Evolutionary conservation across 2,888 invertebrate species (phyloP).

Genomic region (Ferdinandea cuprea): DNA sequence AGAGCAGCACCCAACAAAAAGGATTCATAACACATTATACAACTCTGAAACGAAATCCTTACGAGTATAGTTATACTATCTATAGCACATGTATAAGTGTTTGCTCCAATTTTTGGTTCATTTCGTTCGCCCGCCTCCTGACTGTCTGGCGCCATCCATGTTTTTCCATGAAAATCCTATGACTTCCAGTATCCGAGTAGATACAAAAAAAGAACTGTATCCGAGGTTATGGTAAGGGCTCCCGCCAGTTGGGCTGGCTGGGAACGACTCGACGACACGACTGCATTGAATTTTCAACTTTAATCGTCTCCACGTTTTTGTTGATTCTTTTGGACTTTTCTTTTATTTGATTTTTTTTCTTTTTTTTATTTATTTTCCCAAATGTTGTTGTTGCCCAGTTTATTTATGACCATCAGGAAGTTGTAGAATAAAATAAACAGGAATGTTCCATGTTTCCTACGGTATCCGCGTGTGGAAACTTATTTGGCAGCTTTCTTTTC

Average conservation of each 20-base stretch:
- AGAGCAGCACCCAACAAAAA: constrained; percentile 7
- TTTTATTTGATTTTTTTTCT: too few relatives aligned
- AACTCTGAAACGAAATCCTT: constrained; percentile 25
- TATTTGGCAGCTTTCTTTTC: constrained; percentile 40
- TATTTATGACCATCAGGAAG: constrained; percentile 46
- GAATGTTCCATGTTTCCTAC: constrained; percentile 18
- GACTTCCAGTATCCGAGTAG: not conserved
- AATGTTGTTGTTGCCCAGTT: constrained; percentile 43
- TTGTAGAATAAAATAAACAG: constrained; percentile 26
- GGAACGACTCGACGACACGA: too few relatives aligned
- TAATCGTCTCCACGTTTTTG: constrained; percentile 32
- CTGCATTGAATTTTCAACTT: constrained; percentile 65
- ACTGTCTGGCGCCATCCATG: constrained; percentile 70
- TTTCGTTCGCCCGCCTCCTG: constrained; percentile 66
- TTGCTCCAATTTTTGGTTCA: constrained; percentile 71
- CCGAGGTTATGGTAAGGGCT: constrained; percentile 35
- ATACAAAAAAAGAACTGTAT: constrained; percentile 19
- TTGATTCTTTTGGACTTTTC: not conserved
- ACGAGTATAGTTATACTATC: constrained; percentile 21
- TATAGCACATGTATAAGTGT: constrained; percentile 26
- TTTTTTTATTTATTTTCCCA: constrained; percentile 2
- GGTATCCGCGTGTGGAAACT: constrained; percentile 17
- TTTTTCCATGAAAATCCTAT: constrained; percentile 49
- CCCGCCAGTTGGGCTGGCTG: constrained; percentile 30
- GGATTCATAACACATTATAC: not conserved